Evolutionary conservation across 2,888 invertebrate species (phyloP).

Genomic region (Clostera curtula): DNA sequence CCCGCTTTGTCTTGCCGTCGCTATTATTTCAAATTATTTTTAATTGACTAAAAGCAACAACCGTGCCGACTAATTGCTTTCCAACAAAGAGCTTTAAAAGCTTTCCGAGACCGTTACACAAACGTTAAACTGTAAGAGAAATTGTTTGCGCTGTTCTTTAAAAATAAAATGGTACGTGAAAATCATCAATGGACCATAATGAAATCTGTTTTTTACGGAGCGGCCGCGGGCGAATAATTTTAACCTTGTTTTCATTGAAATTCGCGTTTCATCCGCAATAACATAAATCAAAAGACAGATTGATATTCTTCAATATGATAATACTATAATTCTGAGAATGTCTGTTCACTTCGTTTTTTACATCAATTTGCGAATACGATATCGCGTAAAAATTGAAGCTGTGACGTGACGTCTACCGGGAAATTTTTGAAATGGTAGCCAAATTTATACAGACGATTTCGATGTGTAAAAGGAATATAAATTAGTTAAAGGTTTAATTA

Average conservation of each 20-base stretch:
- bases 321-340: no score
- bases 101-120: slow-evolving; percentile 45
- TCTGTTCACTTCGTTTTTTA: no score
- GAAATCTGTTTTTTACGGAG: slow-evolving; percentile 36
- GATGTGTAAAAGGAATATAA: no score
- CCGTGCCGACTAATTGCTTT: slow-evolving; percentile 53
- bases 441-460: no score
- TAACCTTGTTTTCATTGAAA: slow-evolving; percentile 66
- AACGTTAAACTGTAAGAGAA: slow-evolving; percentile 37
- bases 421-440: no score
- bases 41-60: slow-evolving; percentile 64
- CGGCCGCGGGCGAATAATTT: slow-evolving; percentile 55
- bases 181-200: slow-evolving; percentile 62
- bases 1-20: slow-evolving; percentile 45
- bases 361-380: no score
- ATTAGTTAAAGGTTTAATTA: no score
- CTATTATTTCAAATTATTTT: slow-evolving; percentile 70
- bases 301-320: slow-evolving; percentile 60
- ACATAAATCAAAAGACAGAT: no score
- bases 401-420: no score
- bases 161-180: slow-evolving; percentile 56
- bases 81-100: slow-evolving; percentile 43
- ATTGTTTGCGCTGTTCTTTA: slow-evolving; percentile 44
- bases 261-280: slow-evolving; percentile 62
- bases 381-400: no score